A percentile compares a stretch with the other conserved stretches of the same genome.
These are phyloP conservation scores for Dysmachus trigonus DNA, from an alignment of 2,888 invertebrate genomes.

Conservation along the genomic window DNA sequence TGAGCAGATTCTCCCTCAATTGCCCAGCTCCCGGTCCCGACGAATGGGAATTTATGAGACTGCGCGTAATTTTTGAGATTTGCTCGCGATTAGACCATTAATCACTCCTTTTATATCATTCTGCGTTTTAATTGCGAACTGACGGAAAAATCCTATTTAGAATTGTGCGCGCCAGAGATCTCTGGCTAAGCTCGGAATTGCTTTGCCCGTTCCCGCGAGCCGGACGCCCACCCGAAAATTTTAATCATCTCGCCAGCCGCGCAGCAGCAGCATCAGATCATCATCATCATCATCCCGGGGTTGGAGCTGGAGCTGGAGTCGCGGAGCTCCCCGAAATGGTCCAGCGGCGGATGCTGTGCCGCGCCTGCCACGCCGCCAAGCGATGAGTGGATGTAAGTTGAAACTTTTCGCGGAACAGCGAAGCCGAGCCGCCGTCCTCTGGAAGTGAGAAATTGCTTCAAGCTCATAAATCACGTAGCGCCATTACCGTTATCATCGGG, in stretches of 20 bases:
- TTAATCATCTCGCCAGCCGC: slow-evolving; percentile 8
- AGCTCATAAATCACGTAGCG: slow-evolving; percentile 33
- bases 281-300: too few species aligned
- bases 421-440: not conserved
- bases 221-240: not conserved
- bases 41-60: not conserved
- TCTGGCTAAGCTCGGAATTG: not conserved
- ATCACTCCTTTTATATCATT: not conserved
- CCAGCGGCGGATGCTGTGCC: not conserved
- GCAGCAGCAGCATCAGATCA: not conserved
- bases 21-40: not conserved
- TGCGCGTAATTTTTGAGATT: not conserved
- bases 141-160: slow-evolving; percentile 17
- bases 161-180: not conserved
- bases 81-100: not conserved
- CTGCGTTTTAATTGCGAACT: not conserved
- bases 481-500: slow-evolving; percentile 39
- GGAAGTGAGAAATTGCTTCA: slow-evolving; percentile 18
- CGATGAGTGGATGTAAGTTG: not conserved
- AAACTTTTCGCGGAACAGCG: slow-evolving; percentile 12
- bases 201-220: not conserved
- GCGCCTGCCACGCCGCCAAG: not conserved
- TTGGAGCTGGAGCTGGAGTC: too few species aligned
- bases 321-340: not conserved
- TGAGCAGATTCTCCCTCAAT: too few species aligned